Evolutionary conservation across 2,113 vertebrate species (phyloP).

Genomic region (Solenodon paradoxus): DNA sequence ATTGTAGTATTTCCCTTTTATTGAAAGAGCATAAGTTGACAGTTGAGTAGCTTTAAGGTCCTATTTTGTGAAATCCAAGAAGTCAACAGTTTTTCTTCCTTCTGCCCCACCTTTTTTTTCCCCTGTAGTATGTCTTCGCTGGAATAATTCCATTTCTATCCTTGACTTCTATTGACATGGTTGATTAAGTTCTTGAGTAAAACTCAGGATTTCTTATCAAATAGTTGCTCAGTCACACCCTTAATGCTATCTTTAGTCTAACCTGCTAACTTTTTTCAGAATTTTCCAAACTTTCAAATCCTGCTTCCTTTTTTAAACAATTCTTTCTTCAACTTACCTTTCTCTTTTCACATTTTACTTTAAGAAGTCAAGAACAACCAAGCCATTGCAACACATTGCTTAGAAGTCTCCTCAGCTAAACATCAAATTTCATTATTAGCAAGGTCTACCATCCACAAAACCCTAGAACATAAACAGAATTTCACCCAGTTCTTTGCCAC

Average conservation of each 20-base stretch:
- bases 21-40: background rate
- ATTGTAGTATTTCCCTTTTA: background rate
- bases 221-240: background rate
- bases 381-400: background rate
- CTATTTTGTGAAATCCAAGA: background rate
- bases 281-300: background rate
- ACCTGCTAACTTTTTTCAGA: background rate
- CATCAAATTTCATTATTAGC: background rate
- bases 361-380: background rate
- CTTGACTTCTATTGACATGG: background rate
- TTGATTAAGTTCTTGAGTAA: background rate
- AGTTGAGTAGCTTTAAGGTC: background rate
- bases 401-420: background rate
- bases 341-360: background rate
- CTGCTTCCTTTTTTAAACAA: background rate
- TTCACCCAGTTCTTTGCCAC: background rate
- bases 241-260: background rate
- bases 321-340: background rate
- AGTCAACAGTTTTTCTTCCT: background rate
- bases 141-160: background rate
- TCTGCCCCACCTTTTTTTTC: background rate
- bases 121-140: background rate
- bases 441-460: background rate
- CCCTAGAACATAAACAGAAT: background rate
- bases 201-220: background rate